These are phyloP conservation scores for Oncopeltus fasciatus DNA, from an alignment of 1,140 invertebrate genomes.

Conservation along the genomic window DNA sequence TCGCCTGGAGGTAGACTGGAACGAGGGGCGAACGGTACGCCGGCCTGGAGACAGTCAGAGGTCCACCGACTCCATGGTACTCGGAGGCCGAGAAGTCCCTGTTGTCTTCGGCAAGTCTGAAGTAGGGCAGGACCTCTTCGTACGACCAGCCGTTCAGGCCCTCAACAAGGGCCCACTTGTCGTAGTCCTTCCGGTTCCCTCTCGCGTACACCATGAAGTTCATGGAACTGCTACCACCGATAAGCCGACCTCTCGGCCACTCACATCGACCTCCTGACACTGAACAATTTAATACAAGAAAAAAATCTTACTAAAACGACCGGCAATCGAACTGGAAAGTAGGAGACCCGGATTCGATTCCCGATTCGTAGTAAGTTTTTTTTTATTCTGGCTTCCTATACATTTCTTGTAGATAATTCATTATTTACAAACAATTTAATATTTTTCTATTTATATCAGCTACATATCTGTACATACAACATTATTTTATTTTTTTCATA, in stretches of 20 bases:
- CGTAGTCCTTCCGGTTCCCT: conserved; percentile 71
- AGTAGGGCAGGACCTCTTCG: conserved; percentile 70
- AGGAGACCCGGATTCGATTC: too few relatives aligned
- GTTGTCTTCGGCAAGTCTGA: conserved; percentile 33
- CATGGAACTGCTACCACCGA: conserved; percentile 67
- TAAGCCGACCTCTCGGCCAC: conserved; percentile 39
- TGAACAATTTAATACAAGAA: not conserved
- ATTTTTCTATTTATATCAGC: too few relatives aligned
- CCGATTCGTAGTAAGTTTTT: too few relatives aligned
- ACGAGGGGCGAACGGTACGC: not conserved
- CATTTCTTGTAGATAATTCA: too few relatives aligned
- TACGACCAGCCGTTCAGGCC: conserved; percentile 85
- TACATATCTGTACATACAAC: too few relatives aligned
- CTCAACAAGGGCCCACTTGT: conserved; percentile 70
- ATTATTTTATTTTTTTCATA: too few relatives aligned
- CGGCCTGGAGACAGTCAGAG: not conserved
- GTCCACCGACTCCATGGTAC: not conserved
- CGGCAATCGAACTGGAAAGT: too few relatives aligned
- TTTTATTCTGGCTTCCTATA: too few relatives aligned
- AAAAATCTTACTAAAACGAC: too few relatives aligned
- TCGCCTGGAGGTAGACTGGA: not conserved
- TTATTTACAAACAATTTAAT: too few relatives aligned
- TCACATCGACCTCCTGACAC: conserved; percentile 30
- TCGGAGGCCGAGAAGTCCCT: not conserved
- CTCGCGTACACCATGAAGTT: conserved; percentile 81